These are phyloP conservation scores for Pygoscelis adeliae DNA, from an alignment of 2,113 vertebrate species.

Conservation along the genomic window DNA sequence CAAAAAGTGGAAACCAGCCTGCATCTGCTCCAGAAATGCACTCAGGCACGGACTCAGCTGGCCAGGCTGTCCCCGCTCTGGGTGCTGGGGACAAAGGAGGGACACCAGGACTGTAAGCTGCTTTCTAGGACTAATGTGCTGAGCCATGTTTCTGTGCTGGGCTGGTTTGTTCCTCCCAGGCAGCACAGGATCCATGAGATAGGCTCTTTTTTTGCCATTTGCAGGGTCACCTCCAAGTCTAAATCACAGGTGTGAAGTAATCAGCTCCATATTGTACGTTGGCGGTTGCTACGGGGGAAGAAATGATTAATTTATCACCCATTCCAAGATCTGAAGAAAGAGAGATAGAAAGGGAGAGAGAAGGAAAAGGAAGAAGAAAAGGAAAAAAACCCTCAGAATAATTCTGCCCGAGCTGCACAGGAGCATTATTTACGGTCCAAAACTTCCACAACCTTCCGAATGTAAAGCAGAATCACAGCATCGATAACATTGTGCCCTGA, in stretches of 20 bases:
- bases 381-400: background rate
- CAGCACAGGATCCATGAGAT: background rate
- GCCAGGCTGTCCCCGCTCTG: background rate
- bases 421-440: constrained; percentile 45
- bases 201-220: background rate
- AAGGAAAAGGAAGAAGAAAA: background rate
- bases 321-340: background rate
- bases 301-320: constrained; percentile 53
- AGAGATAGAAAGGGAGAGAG: background rate
- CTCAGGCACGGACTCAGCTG: fast-evolving
- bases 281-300: background rate
- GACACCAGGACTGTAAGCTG: fast-evolving
- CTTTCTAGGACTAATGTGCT: background rate
- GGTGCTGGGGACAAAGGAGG: background rate
- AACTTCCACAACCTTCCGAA: constrained; percentile 28
- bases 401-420: background rate
- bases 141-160: background rate
- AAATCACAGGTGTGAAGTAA: background rate
- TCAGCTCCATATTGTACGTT: background rate
- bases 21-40: background rate
- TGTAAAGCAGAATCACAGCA: constrained; percentile 28
- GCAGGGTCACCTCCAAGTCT: background rate
- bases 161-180: background rate
- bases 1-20: background rate
- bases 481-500: background rate